phyloP scores from a whole-genome alignment of 2,113 vertebrate genomes.

The Ellobius talpinus region DNA sequence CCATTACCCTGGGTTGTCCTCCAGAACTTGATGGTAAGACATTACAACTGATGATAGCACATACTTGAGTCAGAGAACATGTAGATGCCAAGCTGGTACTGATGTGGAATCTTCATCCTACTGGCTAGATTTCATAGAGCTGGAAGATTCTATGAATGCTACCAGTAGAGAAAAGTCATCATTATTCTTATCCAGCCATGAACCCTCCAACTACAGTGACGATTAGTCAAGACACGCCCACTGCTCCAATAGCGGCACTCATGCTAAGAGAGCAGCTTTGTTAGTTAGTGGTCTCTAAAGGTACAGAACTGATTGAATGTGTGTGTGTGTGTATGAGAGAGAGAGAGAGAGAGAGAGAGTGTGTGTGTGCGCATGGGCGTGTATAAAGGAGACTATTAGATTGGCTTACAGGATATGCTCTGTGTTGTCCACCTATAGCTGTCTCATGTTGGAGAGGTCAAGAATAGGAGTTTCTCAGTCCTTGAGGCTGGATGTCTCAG shows the following conservation, averaged over 20 bases:
- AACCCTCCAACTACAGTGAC: background rate
- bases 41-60: background rate
- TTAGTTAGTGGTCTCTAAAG: background rate
- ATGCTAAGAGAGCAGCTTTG: background rate
- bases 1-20: background rate
- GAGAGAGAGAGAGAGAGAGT: too few relatives aligned
- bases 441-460: background rate
- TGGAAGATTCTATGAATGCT: background rate
- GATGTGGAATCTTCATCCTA: background rate
- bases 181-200: background rate
- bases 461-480: background rate
- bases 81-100: background rate
- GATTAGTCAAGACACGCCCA: background rate
- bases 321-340: too few relatives aligned
- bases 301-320: background rate
- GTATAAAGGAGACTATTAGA: background rate
- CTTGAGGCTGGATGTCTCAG: background rate
- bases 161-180: background rate
- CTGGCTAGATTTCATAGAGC: background rate
- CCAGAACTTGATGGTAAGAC: background rate
- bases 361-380: fast-evolving
- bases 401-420: background rate
- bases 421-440: background rate
- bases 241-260: background rate
- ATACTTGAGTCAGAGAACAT: background rate